These are phyloP conservation scores for Malurus splendens DNA, from an alignment of 2,797 vertebrate species.

Conservation along the genomic window DNA sequence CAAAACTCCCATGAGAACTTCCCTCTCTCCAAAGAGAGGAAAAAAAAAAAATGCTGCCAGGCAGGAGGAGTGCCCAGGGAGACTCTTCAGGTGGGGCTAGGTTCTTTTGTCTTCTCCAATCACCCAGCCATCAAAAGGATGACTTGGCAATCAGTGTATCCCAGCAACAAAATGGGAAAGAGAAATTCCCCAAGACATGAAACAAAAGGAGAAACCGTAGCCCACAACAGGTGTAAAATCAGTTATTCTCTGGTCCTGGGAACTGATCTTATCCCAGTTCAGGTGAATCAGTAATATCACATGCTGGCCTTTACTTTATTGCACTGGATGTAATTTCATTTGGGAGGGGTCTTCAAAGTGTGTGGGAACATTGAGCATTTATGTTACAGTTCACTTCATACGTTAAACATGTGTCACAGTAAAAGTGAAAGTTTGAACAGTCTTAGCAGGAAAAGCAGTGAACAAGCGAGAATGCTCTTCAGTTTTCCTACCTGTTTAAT, in stretches of 20 bases:
- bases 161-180: too few species aligned
- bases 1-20: too few species aligned
- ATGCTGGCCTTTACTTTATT: not conserved
- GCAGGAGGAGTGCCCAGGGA: too few species aligned
- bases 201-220: too few species aligned
- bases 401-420: not conserved
- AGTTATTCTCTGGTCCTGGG: not conserved
- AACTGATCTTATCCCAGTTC: not conserved
- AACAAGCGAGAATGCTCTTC: not conserved
- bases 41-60: too few species aligned
- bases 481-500: not conserved
- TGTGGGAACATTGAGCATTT: not conserved
- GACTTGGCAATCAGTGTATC: too few species aligned
- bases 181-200: too few species aligned
- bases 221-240: not conserved
- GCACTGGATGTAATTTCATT: not conserved
- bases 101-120: too few species aligned
- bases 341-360: not conserved
- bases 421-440: not conserved
- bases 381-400: not conserved
- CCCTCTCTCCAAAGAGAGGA: too few species aligned
- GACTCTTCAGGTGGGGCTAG: too few species aligned
- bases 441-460: not conserved
- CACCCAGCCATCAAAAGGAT: too few species aligned
- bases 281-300: not conserved